These are phyloP conservation scores for Selenia dentaria DNA, from an alignment of 2,888 invertebrate species.

Conservation along the genomic window DNA sequence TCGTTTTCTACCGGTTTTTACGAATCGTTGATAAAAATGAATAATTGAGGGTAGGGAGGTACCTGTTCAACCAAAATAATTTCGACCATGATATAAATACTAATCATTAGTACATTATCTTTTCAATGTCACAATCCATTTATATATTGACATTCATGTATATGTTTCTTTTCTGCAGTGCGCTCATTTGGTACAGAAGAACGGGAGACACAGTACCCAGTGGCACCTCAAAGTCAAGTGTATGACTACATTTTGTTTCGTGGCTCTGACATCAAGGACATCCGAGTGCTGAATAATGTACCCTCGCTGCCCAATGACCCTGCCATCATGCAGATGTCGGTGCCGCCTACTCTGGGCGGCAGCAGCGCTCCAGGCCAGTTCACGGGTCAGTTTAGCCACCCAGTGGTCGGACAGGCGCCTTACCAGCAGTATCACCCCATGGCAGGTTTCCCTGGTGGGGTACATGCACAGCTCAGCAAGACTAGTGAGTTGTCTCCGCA, in stretches of 20 bases:
- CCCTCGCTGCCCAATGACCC: constrained; percentile 97
- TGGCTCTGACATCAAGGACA: constrained; percentile 99
- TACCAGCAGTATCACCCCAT: constrained; percentile 79
- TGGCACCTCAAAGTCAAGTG: constrained; percentile 98
- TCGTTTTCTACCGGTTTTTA: not conserved
- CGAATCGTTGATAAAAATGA: too few relatives aligned
- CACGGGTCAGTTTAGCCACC: constrained; percentile 87
- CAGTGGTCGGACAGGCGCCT: constrained; percentile 86
- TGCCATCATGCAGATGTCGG: constrained; percentile 97
- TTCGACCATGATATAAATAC: too few relatives aligned
- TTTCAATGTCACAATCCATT: too few relatives aligned
- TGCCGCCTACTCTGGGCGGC: constrained; percentile 88
- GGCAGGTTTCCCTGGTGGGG: constrained; percentile 78
- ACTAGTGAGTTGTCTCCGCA: constrained; percentile 83
- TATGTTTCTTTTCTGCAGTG: constrained; percentile 85
- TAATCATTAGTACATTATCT: too few relatives aligned
- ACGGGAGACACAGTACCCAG: constrained; percentile 96
- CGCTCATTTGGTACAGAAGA: constrained; percentile 99
- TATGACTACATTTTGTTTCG: constrained; percentile 99
- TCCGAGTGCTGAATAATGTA: constrained; percentile 96
- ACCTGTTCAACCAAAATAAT: too few relatives aligned
- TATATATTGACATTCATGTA: too few relatives aligned
- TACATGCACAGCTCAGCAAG: constrained; percentile 76
- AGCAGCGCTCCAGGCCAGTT: constrained; percentile 86
- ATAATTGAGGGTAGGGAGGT: not conserved